Evolutionary conservation across 1,140 invertebrate genomes (phyloP).

Genomic region (Macrostomum lignano): DNA sequence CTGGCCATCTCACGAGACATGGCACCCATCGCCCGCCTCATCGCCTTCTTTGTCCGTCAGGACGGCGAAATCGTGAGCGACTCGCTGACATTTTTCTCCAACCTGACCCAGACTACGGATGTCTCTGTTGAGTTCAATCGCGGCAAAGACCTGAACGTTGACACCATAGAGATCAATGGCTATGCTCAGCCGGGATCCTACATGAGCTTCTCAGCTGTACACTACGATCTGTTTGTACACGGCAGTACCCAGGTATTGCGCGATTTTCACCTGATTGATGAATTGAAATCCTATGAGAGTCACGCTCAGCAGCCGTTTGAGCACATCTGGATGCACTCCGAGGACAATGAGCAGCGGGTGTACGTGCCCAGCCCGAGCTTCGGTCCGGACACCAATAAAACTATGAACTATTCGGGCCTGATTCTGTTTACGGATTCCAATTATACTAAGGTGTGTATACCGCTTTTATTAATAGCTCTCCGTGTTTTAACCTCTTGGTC

Average conservation of each 20-base stretch:
- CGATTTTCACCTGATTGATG: constrained; percentile 32
- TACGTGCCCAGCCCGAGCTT: constrained; percentile 62
- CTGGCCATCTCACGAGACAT: constrained; percentile 63
- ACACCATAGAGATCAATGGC: constrained; percentile 61
- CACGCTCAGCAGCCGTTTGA: constrained; percentile 45
- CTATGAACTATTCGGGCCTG: constrained; percentile 28
- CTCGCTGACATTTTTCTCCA: constrained; percentile 66
- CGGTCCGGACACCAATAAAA: constrained; percentile 70
- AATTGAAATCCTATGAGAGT: constrained; percentile 57
- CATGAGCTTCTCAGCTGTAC: constrained; percentile 56
- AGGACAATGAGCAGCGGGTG: constrained; percentile 52
- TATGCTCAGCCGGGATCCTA: constrained; percentile 68
- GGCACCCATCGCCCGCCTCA: constrained; percentile 59
- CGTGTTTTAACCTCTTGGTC: too few relatives aligned
- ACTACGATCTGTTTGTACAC: constrained; percentile 24
- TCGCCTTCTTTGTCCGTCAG: constrained; percentile 53
- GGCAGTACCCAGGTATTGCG: constrained; percentile 3
- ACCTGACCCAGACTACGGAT: constrained; percentile 43
- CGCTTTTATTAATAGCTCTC: too few relatives aligned
- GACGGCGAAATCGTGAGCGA: constrained; percentile 61
- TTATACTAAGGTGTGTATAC: constrained; percentile 39
- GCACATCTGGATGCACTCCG: constrained; percentile 55
- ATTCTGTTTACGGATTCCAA: constrained; percentile 21
- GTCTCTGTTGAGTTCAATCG: constrained; percentile 65
- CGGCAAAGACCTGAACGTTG: constrained; percentile 60